Conservation (phyloP, 2,797 vertebrate species). For the Allobates femoralis region DNA sequence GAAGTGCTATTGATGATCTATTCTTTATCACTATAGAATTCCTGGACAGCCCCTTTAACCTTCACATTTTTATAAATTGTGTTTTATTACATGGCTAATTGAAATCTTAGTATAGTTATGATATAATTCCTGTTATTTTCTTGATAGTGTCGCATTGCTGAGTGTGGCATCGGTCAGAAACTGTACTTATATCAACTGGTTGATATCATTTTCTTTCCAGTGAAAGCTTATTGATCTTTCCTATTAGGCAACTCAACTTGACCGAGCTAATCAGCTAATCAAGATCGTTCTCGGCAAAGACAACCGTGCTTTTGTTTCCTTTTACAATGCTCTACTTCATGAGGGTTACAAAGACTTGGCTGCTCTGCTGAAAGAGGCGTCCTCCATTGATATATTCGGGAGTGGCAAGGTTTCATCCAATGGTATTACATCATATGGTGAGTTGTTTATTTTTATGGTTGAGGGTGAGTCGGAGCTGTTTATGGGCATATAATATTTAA, state of each 20-base stretch:
- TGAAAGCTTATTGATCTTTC: slow-evolving; percentile 24
- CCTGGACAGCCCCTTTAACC: too few relatives aligned
- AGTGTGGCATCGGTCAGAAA: background rate
- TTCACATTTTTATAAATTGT: too few relatives aligned
- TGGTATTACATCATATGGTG: slow-evolving; percentile 82
- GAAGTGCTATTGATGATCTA: too few relatives aligned
- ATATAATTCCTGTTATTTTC: background rate
- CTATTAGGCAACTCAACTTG: slow-evolving; percentile 81
- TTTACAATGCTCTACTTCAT: slow-evolving; percentile 91
- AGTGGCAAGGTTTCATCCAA: slow-evolving; percentile 75
- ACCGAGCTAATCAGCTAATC: slow-evolving; percentile 84
- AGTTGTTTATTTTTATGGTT: slow-evolving; percentile 64
- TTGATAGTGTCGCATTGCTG: background rate
- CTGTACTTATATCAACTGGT: background rate
- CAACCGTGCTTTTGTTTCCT: slow-evolving; percentile 88
- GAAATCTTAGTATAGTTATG: background rate
- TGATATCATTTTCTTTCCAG: background rate
- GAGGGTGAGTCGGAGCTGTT: background rate
- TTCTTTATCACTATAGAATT: too few relatives aligned
- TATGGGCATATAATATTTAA: background rate
- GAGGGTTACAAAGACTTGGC: slow-evolving; percentile 92
- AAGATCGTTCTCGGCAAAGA: slow-evolving; percentile 88
- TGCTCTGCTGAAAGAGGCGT: slow-evolving; percentile 78
- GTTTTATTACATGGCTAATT: background rate
- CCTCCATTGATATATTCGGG: slow-evolving; percentile 77